Evolutionary conservation across 2,888 invertebrate species (phyloP).

Genomic region (Apamea anceps): DNA sequence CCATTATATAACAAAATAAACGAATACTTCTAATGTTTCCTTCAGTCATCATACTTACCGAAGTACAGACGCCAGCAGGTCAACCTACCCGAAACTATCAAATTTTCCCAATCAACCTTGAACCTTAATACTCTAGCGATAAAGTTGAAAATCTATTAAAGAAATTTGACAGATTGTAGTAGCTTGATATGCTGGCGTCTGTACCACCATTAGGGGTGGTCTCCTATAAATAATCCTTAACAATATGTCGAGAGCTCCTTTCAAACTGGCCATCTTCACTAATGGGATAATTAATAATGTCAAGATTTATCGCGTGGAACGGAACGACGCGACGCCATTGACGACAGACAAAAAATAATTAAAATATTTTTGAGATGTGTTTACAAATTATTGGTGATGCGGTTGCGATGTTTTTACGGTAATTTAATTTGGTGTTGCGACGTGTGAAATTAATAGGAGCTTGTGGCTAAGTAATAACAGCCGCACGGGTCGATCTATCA

Average conservation of each 20-base stretch:
- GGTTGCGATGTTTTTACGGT: constrained; percentile 39
- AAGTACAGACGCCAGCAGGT: no score
- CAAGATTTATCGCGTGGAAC: constrained; percentile 72
- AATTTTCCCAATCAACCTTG: no score
- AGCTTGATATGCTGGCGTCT: no score
- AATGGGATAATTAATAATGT: constrained; percentile 72
- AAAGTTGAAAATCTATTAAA: no score
- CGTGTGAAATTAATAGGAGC: constrained; percentile 11
- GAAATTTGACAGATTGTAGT: no score
- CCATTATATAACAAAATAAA: neutral
- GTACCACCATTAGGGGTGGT: constrained; percentile 60
- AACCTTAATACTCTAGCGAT: no score
- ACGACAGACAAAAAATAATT: constrained; percentile 39
- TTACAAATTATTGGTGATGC: constrained; percentile 40
- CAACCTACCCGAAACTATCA: no score
- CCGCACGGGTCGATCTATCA: no score
- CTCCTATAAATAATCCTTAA: constrained; percentile 58
- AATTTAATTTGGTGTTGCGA: constrained; percentile 35
- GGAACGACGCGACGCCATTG: constrained; percentile 63
- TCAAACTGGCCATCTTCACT: constrained; percentile 53
- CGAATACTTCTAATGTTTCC: constrained; percentile 13
- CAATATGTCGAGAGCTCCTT: constrained; percentile 60
- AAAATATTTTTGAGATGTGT: constrained; percentile 47
- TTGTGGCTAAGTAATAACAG: no score
- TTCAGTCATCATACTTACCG: neutral